phyloP scores from a whole-genome alignment of 2,113 vertebrate genomes.

The Mellivora capensis region DNA sequence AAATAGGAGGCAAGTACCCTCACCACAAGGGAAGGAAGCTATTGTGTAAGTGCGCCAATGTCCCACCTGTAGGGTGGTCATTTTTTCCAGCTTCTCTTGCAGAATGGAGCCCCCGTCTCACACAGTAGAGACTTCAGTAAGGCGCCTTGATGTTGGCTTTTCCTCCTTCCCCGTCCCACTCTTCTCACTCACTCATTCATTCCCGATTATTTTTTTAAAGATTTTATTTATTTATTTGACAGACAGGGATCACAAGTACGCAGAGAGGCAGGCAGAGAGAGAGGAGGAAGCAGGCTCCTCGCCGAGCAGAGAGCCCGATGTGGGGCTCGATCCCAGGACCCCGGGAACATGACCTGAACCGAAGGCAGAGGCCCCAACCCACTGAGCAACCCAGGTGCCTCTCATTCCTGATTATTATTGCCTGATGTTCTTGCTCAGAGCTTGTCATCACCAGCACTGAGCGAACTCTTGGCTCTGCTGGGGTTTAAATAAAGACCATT shows the following conservation, averaged over 20 bases:
- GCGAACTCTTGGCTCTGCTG: conserved; percentile 2
- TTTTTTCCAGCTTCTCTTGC: background rate
- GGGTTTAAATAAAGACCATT: conserved; percentile 54
- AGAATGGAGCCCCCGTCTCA: background rate
- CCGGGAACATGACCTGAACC: too few relatives aligned
- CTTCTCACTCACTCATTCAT: background rate
- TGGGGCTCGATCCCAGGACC: too few relatives aligned
- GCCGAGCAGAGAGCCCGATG: too few relatives aligned
- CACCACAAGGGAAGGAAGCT: background rate
- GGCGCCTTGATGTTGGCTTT: background rate
- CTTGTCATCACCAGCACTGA: background rate
- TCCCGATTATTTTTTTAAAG: background rate
- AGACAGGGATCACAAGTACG: too few relatives aligned
- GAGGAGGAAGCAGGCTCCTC: too few relatives aligned
- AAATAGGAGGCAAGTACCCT: background rate
- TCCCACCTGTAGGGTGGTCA: background rate
- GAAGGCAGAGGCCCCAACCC: too few relatives aligned
- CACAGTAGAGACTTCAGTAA: background rate
- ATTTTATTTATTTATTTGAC: too few relatives aligned
- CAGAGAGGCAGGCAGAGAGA: too few relatives aligned
- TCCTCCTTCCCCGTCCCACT: background rate
- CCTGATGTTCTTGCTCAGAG: background rate
- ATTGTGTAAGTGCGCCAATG: background rate
- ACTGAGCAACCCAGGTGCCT: too few relatives aligned
- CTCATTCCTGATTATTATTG: background rate